Percentiles rank a stretch among this genome's conserved stretches.
Evolutionary conservation across 2,888 invertebrate species (phyloP).

Genomic region (Drosophila mimica): DNA sequence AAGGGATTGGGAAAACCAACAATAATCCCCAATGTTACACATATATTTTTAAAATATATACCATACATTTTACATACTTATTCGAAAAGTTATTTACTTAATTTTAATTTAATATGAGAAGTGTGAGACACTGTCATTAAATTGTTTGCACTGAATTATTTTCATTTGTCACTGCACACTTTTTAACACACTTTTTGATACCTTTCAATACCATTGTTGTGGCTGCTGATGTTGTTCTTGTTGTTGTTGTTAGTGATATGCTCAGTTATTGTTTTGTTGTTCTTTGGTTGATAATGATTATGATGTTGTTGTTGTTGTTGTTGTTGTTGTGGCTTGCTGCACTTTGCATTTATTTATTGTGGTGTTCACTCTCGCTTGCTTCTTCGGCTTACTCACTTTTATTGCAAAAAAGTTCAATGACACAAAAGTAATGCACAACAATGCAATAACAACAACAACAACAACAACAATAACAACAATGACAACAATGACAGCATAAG

Average conservation of each 20-base stretch:
- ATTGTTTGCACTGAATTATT: conserved; percentile 19
- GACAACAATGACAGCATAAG: conserved; percentile 26
- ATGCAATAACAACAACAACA: conserved; percentile 47
- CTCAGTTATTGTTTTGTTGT: conserved; percentile 42
- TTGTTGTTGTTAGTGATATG: conserved; percentile 41
- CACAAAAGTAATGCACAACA: conserved; percentile 64
- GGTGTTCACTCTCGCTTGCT: conserved; percentile 36
- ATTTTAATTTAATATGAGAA: conserved; percentile 26
- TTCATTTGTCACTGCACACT: conserved; percentile 43
- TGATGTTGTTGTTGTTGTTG: conserved; percentile 43
- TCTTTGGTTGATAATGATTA: conserved; percentile 36
- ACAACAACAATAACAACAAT: conserved; percentile 53
- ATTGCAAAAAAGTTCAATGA: conserved; percentile 77
- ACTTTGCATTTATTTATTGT: conserved; percentile 38
- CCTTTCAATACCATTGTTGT: conserved; percentile 16
- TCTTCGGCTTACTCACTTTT: conserved; percentile 57
- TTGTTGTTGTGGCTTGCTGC: conserved; percentile 39
- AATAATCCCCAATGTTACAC: neutral
- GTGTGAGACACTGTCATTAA: conserved; percentile 27
- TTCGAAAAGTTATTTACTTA: neutral
- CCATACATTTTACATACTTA: neutral
- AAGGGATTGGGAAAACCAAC: neutral
- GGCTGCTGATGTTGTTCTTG: conserved; percentile 11
- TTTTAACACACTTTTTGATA: conserved; percentile 25
- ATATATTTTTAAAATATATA: neutral